A percentile compares a stretch with the other conserved stretches of the same genome.
phyloP scores from a whole-genome alignment of 2,113 vertebrate species.

The Strix aluco region DNA sequence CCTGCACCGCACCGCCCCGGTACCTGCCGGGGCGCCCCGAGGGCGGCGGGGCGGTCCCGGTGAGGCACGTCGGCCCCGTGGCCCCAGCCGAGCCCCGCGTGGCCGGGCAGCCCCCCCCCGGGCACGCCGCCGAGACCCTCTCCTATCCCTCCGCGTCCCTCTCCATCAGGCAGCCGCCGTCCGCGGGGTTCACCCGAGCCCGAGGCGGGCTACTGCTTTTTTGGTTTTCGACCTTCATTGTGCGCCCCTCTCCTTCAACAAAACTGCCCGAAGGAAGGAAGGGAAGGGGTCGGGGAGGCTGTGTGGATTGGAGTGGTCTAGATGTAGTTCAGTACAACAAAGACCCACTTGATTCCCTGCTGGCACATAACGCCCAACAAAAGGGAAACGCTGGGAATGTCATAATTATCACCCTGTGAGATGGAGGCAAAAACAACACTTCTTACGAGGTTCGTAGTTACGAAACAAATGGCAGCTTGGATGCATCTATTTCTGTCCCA shows the following conservation, averaged over 20 bases:
- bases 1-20: not conserved
- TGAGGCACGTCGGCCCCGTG: too few relatives aligned
- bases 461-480: not conserved
- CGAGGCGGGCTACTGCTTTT: not conserved
- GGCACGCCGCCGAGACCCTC: accelerated
- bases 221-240: not conserved
- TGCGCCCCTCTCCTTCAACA: not conserved
- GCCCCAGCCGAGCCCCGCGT: too few relatives aligned
- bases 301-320: not conserved
- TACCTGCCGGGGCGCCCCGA: not conserved
- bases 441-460: not conserved
- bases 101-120: too few relatives aligned
- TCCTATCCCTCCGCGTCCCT: too few relatives aligned
- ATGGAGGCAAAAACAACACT: not conserved
- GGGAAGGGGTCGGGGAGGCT: not conserved
- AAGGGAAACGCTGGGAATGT: conserved; percentile 5
- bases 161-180: not conserved
- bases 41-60: not conserved
- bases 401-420: not conserved
- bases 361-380: conserved; percentile 34
- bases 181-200: not conserved
- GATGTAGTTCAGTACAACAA: conserved; percentile 58
- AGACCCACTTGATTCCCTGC: conserved; percentile 3
- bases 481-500: not conserved
- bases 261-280: not conserved